Percentiles rank a stretch among this genome's conserved stretches.
Conservation (phyloP, 2,113 vertebrate species). For the Bujurquina vittata region DNA sequence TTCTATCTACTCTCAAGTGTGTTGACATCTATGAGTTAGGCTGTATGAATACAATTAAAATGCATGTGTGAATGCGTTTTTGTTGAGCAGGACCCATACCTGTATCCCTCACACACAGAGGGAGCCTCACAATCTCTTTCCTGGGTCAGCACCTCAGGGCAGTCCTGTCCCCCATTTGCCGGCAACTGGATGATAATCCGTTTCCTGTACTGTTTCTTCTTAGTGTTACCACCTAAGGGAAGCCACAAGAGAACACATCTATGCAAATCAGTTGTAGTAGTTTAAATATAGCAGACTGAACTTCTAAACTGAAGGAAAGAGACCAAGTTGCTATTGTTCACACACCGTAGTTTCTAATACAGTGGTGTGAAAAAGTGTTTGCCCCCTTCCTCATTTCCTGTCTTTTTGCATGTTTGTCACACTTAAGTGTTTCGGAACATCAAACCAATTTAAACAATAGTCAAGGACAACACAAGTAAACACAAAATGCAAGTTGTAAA, state of each 20-base stretch:
- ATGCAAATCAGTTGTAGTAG: not conserved
- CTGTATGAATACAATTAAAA: not conserved
- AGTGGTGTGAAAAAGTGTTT: too few species aligned
- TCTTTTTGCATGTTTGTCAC: too few species aligned
- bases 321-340: too few species aligned
- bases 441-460: too few species aligned
- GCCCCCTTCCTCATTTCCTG: too few species aligned
- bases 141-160: slow-evolving; percentile 89
- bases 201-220: slow-evolving; percentile 88
- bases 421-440: too few species aligned
- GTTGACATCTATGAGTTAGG: not conserved
- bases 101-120: slow-evolving; percentile 86
- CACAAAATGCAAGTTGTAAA: too few species aligned
- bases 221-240: slow-evolving; percentile 74
- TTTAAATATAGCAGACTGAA: not conserved
- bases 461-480: too few species aligned
- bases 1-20: too few species aligned
- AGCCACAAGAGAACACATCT: not conserved
- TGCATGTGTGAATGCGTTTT: not conserved
- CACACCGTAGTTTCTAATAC: not conserved
- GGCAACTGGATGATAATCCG: slow-evolving; percentile 90
- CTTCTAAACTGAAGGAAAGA: not conserved
- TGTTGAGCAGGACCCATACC: slow-evolving; percentile 71
- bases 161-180: slow-evolving; percentile 92
- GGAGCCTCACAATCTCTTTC: slow-evolving; percentile 89